Evolutionary conservation across 2,113 vertebrate genomes (phyloP), one percentile per base, ranked within the genome.

Genomic region (Gasterosteus aculeatus): DNA sequence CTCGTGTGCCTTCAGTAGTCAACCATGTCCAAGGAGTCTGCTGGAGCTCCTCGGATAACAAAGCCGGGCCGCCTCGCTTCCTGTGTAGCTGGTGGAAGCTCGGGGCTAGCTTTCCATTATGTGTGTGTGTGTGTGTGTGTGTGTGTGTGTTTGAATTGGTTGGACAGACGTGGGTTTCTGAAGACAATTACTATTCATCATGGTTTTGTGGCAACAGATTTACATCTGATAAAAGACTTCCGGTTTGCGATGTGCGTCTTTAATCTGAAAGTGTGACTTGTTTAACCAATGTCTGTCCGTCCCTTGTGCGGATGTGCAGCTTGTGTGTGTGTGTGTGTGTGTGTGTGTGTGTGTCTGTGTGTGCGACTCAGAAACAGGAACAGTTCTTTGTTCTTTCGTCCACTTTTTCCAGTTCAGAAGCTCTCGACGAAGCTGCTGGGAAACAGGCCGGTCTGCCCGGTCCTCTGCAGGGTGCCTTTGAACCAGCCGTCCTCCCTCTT

Each of bases 401-500:
- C 47, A 18, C 70, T 75, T 66, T 64, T 14, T 64, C 77, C 47
- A 31, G 56, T 61, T 98, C 94, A 99, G 94, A 99, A 99, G 88
- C 94, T 98, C 92, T 99, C 98, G 0, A 99, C 97, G 22, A 99
- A 99, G 94, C 98, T 99, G 73, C 98, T 97, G 0, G 98, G 98
- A 83, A 99, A 99, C 81, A 99, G 96, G 42, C 98, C 98, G 0
- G 98, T 99, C 90, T 96, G 96, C 62, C 98, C 98, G 0, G 96
- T 99, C 77, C 98, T 94, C 93, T 99, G 98, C 87, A 99, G 93
- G 0, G 98, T 99, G 78, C 98, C 98, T 89, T 99, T 98, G 93
- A 95, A 99, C 98, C 98, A 99, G 89, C 98, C 98, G 0, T 99
- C 98, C 58, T 99, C 98, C 0, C 97, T 94, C 42, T 98, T 99